These are phyloP conservation scores for Rhea pennata DNA, from an alignment of 2,113 vertebrate species.

Conservation along the genomic window DNA sequence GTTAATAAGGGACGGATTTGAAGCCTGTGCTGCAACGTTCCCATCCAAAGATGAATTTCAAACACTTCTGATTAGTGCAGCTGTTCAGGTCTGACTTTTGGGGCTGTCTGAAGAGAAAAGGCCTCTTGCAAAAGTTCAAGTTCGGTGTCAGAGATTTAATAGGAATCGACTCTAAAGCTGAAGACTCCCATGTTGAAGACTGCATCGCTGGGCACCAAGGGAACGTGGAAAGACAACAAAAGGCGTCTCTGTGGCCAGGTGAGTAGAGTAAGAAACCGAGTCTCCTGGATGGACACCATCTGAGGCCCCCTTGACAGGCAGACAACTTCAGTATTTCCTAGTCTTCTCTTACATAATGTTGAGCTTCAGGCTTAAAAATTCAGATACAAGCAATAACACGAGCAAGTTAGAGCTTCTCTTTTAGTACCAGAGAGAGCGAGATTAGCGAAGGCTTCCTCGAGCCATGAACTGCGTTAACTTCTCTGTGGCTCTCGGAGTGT, in stretches of 20 bases:
- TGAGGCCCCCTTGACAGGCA: neutral
- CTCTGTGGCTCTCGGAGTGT: neutral
- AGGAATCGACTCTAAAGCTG: neutral
- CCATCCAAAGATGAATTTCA: neutral
- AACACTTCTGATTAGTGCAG: neutral
- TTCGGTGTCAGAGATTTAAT: neutral
- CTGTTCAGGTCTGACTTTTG: neutral
- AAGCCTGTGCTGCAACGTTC: neutral
- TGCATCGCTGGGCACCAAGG: neutral
- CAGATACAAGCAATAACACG: neutral
- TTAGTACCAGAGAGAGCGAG: neutral
- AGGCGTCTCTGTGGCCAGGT: neutral
- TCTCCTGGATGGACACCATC: neutral
- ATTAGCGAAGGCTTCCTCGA: neutral
- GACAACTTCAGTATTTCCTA: neutral
- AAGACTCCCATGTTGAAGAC: neutral
- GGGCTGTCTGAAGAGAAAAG: neutral
- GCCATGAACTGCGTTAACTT: neutral
- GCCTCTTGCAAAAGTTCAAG: neutral
- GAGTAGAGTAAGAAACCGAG: neutral
- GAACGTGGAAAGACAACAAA: neutral
- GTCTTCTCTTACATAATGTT: neutral
- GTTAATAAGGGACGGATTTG: neutral
- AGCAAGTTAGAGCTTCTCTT: neutral
- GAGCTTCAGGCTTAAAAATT: neutral